Percentiles rank a stretch among this genome's conserved stretches.
phyloP scores from a whole-genome alignment of 2,113 vertebrate genomes.

The Trachemys scripta region DNA sequence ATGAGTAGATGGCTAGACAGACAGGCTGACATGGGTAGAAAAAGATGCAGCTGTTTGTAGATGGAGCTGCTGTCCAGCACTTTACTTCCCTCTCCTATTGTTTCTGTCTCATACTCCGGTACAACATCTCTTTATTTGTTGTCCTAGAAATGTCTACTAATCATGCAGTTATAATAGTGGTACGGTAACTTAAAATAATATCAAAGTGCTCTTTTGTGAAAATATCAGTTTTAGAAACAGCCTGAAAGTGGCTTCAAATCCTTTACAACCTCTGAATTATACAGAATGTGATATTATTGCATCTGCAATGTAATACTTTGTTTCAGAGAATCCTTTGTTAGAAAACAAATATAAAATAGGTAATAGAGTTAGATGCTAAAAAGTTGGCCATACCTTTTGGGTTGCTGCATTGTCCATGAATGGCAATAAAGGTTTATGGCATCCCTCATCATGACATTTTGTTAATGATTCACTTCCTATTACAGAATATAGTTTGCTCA shows the following conservation, averaged over 20 bases:
- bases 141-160: neutral
- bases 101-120: neutral
- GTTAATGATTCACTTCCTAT: neutral
- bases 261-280: neutral
- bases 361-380: neutral
- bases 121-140: neutral
- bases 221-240: neutral
- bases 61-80: no score
- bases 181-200: neutral
- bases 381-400: neutral
- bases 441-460: neutral
- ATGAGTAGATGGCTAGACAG: neutral
- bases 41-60: no score
- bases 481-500: neutral
- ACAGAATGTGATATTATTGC: neutral
- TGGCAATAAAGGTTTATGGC: neutral
- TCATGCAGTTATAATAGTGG: no score
- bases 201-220: neutral
- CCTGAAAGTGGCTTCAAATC: neutral
- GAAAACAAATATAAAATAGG: neutral
- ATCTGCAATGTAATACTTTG: neutral
- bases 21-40: no score
- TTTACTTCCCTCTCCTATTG: neutral
- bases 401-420: neutral
- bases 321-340: neutral